Conservation (phyloP, 2,113 vertebrate species). For the Haliaeetus leucogaster region DNA sequence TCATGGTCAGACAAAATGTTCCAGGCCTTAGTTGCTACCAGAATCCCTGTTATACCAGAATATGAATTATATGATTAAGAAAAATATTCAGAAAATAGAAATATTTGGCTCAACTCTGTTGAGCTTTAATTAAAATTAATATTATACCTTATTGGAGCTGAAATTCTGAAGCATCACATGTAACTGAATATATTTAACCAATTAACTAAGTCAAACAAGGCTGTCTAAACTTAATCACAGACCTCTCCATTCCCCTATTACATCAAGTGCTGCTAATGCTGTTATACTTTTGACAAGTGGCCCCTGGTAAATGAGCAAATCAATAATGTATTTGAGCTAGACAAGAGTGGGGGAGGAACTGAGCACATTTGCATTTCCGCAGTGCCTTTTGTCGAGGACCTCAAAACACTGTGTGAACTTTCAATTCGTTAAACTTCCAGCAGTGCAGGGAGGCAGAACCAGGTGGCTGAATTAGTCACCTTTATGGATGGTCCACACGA, state of each 20-base stretch:
- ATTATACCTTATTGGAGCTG: conserved; percentile 69
- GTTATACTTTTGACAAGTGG: conserved; percentile 58
- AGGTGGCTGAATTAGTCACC: neutral
- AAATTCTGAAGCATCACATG: conserved; percentile 65
- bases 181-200: conserved; percentile 77
- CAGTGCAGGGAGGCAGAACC: neutral
- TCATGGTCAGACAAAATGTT: neutral
- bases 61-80: conserved; percentile 58
- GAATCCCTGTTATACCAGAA: conserved; percentile 20
- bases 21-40: neutral
- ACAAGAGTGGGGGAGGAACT: neutral
- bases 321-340: conserved; percentile 28
- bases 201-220: conserved; percentile 73
- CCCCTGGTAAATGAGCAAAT: conserved; percentile 45
- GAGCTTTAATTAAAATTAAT: conserved; percentile 82
- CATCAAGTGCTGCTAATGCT: conserved; percentile 48
- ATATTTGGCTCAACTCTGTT: conserved; percentile 70
- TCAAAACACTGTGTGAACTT: neutral
- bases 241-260: conserved; percentile 53
- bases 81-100: conserved; percentile 72
- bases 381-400: neutral
- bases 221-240: conserved; percentile 64
- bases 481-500: neutral
- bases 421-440: neutral
- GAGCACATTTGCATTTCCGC: conserved; percentile 24